Evolutionary conservation across 1,140 invertebrate genomes (phyloP).

Genomic region (Charaxes varanes): DNA sequence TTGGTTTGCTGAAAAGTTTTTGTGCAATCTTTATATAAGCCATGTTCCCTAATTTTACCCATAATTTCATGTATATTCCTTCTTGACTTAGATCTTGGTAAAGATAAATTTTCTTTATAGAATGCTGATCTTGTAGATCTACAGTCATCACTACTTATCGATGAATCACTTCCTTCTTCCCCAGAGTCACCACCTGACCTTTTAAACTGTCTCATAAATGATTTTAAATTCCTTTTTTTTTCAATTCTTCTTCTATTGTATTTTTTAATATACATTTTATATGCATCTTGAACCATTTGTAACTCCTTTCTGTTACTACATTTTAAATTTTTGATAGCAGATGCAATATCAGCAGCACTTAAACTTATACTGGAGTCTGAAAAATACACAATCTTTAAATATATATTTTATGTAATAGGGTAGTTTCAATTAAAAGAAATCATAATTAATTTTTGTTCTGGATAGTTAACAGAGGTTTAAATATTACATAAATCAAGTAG

Average conservation of each 20-base stretch:
- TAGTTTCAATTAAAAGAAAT: too few relatives aligned
- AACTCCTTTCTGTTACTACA: conserved; percentile 50
- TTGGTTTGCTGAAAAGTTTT: conserved; percentile 35
- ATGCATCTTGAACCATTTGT: conserved; percentile 45
- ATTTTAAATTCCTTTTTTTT: conserved; percentile 34
- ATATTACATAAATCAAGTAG: too few relatives aligned
- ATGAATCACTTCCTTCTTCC: conserved; percentile 48
- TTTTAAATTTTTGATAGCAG: conserved; percentile 42
- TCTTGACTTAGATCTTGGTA: conserved; percentile 16
- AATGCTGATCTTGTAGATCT: conserved; percentile 32
- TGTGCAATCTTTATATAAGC: conserved; percentile 34
- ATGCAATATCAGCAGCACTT: conserved; percentile 45
- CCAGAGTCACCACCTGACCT: conserved; percentile 43
- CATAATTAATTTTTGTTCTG: too few relatives aligned
- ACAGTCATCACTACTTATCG: conserved; percentile 50
- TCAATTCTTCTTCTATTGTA: conserved; percentile 37
- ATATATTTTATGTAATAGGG: too few relatives aligned
- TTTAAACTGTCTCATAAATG: conserved; percentile 31
- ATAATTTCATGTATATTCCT: conserved; percentile 26
- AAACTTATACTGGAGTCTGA: conserved; percentile 45
- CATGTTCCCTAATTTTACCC: conserved; percentile 25
- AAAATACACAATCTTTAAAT: conserved; percentile 16
- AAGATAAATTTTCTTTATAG: conserved; percentile 28
- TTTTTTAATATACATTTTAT: conserved; percentile 36
- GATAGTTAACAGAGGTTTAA: too few relatives aligned